Evolutionary conservation across 2,797 vertebrate genomes (phyloP).

Genomic region (Decapterus maruadsi): DNA sequence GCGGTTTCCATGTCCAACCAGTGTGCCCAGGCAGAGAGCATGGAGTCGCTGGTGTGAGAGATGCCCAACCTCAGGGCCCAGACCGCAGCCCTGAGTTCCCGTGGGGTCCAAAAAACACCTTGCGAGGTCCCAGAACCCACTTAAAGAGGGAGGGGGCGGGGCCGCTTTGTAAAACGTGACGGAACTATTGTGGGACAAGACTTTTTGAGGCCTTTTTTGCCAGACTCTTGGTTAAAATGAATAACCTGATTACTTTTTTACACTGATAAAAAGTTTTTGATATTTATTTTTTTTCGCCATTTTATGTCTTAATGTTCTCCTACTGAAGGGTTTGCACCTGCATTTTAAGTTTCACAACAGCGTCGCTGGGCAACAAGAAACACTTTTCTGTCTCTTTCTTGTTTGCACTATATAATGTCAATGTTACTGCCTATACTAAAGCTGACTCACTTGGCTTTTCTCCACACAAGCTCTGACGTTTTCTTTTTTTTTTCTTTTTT

Average conservation of each 20-base stretch:
- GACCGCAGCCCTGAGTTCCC: constrained; percentile 1
- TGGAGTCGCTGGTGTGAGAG: constrained; percentile 93
- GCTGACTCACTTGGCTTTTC: constrained; percentile 85
- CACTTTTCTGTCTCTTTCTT: constrained; percentile 89
- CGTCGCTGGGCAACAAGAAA: constrained; percentile 88
- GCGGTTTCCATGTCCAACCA: constrained; percentile 88
- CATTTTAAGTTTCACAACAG: constrained; percentile 90
- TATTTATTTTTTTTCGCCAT: constrained; percentile 98
- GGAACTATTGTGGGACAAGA: constrained; percentile 90
- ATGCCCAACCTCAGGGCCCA: constrained; percentile 10
- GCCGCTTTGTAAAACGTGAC: constrained; percentile 92
- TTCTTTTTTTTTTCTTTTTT: constrained; percentile 36
- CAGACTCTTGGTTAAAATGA: constrained; percentile 98
- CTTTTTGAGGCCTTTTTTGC: constrained; percentile 99
- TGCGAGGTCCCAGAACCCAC: constrained; percentile 47
- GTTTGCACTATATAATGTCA: constrained; percentile 99
- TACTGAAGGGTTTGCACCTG: constrained; percentile 97
- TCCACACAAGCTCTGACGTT: constrained; percentile 80
- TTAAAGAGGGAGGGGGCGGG: constrained; percentile 68
- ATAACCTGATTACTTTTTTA: constrained; percentile 99
- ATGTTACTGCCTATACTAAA: constrained; percentile 97
- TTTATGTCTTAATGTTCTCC: constrained; percentile 99
- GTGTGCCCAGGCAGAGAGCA: constrained; percentile 92
- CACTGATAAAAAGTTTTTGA: constrained; percentile 99
- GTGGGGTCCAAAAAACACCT: constrained; percentile 17